Evolutionary conservation across 2,888 invertebrate species (phyloP), one percentile per base, ranked within the genome.

Genomic region (Nymphalis polychloros): DNA sequence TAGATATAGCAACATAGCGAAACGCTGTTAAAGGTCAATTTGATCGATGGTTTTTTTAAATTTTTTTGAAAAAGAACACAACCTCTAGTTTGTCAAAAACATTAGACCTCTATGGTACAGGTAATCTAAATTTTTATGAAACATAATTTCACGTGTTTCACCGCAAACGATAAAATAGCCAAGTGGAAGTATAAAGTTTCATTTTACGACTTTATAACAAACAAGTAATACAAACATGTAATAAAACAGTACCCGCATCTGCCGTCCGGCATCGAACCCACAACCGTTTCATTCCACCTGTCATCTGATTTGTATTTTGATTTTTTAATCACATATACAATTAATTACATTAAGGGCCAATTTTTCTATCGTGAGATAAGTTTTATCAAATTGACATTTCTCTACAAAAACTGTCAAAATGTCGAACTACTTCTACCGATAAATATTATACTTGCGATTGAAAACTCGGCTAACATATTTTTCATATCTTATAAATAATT

Each of bases 181-280:
- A 31, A 23, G 31, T 66, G 63, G 53, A 16, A 35, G 35, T 59
- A 59, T 66, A 63, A 70, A 72, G 59, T 71, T 73, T 73, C 72
- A 72, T 75, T 79, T 81, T 78, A 79, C 75, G 73, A 76, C 67
- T 74, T 68, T 72, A 71, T 74, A 76, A 72, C 72, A 75, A 74
- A 73, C 70, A 70, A 70, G 70, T 65, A 71, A 73, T 63, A 41
- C 64, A 67, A 71, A 74, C 72, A 60, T 64, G 73, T 65, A 74
- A 69, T 71, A 75, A 71, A 66, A 77, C 69, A 76, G 76, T 73
- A 70, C 76, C 76, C 78, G 78, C 84, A 84, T 82, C 82, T 84
- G 84, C 78, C 71, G 76, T 75, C 78, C 72, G 77, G 73, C 74
- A 73, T 72, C 71, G 71, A 75, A 75, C 73, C 77, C 72, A 63